Percentiles rank a stretch among this genome's conserved stretches.
Conservation (phyloP, 2,888 invertebrate species). For the Morinoia aosen region DNA sequence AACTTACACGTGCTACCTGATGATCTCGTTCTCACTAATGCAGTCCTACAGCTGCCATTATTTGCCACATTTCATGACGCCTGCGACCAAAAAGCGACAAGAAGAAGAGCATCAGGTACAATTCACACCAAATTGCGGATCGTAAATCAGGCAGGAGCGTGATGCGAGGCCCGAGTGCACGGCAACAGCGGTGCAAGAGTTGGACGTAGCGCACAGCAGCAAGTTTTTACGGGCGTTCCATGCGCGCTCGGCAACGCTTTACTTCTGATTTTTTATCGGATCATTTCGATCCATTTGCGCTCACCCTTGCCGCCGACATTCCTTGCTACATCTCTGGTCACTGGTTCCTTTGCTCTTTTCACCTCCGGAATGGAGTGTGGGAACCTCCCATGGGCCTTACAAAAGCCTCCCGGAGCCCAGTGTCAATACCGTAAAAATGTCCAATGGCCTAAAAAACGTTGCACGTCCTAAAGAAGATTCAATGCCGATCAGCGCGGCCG, state of each 20-base stretch:
- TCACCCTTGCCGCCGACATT: conserved; percentile 36
- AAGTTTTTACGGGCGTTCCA: background rate
- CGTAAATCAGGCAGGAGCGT: background rate
- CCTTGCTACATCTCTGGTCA: conserved; percentile 44
- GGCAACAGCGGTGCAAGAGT: background rate
- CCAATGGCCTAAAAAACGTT: conserved; percentile 53
- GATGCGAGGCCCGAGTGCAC: background rate
- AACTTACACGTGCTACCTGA: background rate
- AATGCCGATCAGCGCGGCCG: conserved; percentile 38
- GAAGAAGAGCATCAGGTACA: background rate
- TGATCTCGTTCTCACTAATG: background rate
- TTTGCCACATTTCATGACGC: background rate
- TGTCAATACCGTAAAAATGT: conserved; percentile 53
- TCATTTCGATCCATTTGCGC: conserved; percentile 47
- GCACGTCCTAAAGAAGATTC: conserved; percentile 45
- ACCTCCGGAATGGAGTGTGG: conserved; percentile 49
- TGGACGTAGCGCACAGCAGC: background rate
- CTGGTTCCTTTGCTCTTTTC: conserved; percentile 50
- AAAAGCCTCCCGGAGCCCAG: conserved; percentile 35
- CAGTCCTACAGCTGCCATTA: background rate
- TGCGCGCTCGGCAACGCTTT: background rate
- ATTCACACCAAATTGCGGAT: background rate
- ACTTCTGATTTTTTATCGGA: conserved; percentile 32
- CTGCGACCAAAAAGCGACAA: background rate
- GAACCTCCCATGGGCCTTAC: conserved; percentile 11